A percentile compares a stretch with the other conserved stretches of the same genome.
phyloP scores from a whole-genome alignment of 1,140 invertebrate species.

The Zophobas morio region DNA sequence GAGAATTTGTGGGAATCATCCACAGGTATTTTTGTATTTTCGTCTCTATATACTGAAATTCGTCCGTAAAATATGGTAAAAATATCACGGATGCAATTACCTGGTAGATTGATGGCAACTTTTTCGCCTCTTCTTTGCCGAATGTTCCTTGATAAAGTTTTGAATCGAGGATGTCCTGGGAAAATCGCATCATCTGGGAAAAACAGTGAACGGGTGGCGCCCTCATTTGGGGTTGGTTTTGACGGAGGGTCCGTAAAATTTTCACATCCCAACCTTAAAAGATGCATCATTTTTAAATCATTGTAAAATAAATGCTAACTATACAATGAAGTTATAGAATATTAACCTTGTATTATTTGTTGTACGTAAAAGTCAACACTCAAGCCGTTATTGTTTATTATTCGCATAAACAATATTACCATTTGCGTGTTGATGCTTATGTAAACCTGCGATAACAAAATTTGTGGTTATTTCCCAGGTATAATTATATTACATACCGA shows the following conservation, averaged over 20 bases:
- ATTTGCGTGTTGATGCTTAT: too few relatives aligned
- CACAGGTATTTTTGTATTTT: constrained; percentile 86
- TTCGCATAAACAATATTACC: too few relatives aligned
- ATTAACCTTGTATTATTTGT: too few relatives aligned
- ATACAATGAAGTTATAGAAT: too few relatives aligned
- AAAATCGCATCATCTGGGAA: constrained; percentile 97
- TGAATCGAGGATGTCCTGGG: constrained; percentile 95
- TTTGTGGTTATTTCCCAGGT: too few relatives aligned
- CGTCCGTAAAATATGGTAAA: background rate
- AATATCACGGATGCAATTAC: constrained; percentile 70
- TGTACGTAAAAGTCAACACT: too few relatives aligned
- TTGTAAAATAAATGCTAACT: too few relatives aligned
- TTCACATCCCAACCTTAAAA: constrained; percentile 84
- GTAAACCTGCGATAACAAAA: too few relatives aligned
- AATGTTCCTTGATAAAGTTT: constrained; percentile 95
- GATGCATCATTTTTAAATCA: too few relatives aligned
- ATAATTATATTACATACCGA: too few relatives aligned
- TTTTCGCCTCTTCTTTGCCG: constrained; percentile 92
- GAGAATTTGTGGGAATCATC: constrained; percentile 76
- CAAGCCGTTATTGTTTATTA: too few relatives aligned
- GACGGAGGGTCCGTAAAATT: constrained; percentile 90
- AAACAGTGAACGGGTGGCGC: constrained; percentile 90
- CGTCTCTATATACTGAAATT: constrained; percentile 73
- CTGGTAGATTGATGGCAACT: constrained; percentile 96
- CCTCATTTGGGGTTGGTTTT: constrained; percentile 79